Evolutionary conservation across 2,797 vertebrate species (phyloP).

Genomic region (Tapera naevia): DNA sequence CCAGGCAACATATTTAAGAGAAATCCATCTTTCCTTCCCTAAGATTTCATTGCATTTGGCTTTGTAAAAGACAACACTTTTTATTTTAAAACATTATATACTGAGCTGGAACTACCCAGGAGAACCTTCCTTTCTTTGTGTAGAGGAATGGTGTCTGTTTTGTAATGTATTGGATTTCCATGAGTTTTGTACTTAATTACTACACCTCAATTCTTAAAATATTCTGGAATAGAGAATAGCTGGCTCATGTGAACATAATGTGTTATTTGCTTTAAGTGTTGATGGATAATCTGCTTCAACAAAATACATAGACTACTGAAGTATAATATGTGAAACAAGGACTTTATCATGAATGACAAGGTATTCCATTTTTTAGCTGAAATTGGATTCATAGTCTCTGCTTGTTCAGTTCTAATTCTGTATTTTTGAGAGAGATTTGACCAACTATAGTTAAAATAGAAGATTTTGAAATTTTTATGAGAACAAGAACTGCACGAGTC

Average conservation of each 20-base stretch:
- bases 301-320: neutral
- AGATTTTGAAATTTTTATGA: neutral
- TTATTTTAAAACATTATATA: neutral
- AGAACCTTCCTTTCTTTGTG: neutral
- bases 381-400: neutral
- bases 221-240: neutral
- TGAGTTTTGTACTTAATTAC: neutral
- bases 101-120: neutral
- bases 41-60: neutral
- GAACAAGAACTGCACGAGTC: neutral
- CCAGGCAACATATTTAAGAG: neutral
- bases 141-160: neutral
- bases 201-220: neutral
- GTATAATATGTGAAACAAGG: neutral
- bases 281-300: neutral
- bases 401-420: neutral
- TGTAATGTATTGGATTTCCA: neutral
- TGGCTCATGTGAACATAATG: neutral
- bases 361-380: neutral
- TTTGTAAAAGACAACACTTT: neutral
- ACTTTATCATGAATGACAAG: neutral
- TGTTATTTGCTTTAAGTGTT: neutral
- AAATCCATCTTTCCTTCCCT: neutral
- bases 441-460: neutral
- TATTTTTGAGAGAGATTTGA: neutral